Evolutionary conservation across 2,888 invertebrate species (phyloP).

Genomic region (Plagodis dolabraria): DNA sequence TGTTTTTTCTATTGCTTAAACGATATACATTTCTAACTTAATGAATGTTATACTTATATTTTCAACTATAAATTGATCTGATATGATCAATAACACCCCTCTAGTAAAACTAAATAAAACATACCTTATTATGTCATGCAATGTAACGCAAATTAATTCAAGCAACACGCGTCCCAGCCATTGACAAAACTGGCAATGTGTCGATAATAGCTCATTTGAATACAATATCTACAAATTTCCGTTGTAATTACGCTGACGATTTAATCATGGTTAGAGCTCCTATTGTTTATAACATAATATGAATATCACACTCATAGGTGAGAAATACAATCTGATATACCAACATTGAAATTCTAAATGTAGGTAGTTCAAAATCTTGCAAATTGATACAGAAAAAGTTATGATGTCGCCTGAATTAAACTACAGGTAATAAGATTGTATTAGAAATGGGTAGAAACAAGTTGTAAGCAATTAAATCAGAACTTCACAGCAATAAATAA

Average conservation of each 20-base stretch:
- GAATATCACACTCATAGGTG: too few species aligned
- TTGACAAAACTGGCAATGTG: constrained; percentile 66
- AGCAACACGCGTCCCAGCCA: constrained; percentile 61
- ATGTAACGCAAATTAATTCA: constrained; percentile 72
- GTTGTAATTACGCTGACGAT: constrained; percentile 24
- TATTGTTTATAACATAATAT: too few species aligned
- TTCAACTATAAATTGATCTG: too few species aligned
- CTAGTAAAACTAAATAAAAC: constrained; percentile 57
- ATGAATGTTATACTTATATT: too few species aligned
- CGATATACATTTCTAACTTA: too few species aligned
- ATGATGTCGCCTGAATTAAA: too few species aligned
- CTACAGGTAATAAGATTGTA: neutral
- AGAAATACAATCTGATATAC: too few species aligned
- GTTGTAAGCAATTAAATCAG: constrained; percentile 19
- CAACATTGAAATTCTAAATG: too few species aligned
- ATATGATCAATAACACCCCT: constrained; percentile 47
- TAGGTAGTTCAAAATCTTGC: too few species aligned
- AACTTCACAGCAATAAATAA: constrained; percentile 17
- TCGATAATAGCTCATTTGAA: constrained; percentile 70
- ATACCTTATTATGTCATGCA: constrained; percentile 69
- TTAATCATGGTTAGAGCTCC: constrained; percentile 4
- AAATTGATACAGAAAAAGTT: too few species aligned
- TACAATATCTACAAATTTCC: constrained; percentile 53
- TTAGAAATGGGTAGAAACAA: neutral
- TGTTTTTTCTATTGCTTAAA: too few species aligned